phyloP scores from a whole-genome alignment of 2,113 vertebrate species.

The Nymphicus hollandicus region DNA sequence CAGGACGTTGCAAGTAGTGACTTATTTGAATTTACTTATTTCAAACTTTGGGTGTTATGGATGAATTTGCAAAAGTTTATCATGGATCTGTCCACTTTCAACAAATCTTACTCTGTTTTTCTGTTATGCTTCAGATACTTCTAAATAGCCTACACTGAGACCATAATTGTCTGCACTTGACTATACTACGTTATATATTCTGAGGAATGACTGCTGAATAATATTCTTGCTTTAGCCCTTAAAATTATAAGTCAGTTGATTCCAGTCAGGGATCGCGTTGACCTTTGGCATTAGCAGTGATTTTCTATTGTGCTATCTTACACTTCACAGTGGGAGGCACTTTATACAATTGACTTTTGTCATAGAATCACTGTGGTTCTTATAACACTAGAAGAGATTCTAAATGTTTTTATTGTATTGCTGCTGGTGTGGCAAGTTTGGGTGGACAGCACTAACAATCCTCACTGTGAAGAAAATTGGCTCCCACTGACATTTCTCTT shows the following conservation, averaged over 20 bases:
- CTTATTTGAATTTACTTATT: not conserved
- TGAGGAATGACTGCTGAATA: not conserved
- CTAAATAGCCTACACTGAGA: not conserved
- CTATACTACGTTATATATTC: not conserved
- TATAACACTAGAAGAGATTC: not conserved
- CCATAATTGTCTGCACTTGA: not conserved
- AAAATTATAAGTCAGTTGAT: not conserved
- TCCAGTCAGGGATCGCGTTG: not conserved
- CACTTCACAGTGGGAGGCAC: not conserved
- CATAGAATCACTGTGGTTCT: not conserved
- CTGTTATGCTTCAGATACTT: not conserved
- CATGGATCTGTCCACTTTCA: not conserved
- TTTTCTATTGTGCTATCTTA: not conserved
- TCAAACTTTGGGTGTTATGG: not conserved
- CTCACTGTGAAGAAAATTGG: not conserved
- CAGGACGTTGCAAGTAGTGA: not conserved
- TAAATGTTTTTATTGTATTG: not conserved
- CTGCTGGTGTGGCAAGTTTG: not conserved
- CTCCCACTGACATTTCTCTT: not conserved
- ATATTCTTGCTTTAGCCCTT: not conserved
- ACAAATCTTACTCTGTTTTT: not conserved
- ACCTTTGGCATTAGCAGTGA: not conserved
- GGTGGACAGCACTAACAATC: not conserved
- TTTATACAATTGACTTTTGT: not conserved
- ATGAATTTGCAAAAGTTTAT: not conserved